Evolutionary conservation across 2,888 invertebrate genomes (phyloP).

Genomic region (Atethmia centrago): DNA sequence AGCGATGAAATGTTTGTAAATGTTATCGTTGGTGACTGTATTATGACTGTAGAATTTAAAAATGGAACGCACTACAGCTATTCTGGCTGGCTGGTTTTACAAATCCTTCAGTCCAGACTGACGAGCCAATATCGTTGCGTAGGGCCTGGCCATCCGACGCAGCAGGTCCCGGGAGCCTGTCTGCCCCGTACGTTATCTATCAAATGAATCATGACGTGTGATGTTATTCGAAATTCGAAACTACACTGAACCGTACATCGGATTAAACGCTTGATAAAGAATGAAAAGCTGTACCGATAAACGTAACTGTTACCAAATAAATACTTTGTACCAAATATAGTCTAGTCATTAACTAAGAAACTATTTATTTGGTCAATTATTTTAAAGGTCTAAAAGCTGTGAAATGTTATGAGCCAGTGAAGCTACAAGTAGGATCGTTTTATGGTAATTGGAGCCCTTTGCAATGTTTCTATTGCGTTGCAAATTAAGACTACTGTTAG

Average conservation of each 20-base stretch:
- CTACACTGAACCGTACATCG: background rate
- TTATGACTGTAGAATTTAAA: constrained; percentile 17
- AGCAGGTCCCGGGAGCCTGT: background rate
- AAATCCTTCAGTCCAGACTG: background rate
- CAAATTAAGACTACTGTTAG: constrained; percentile 7
- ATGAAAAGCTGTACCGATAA: constrained; percentile 15
- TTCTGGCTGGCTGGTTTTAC: background rate
- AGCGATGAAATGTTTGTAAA: constrained; percentile 8
- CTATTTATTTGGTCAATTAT: constrained; percentile 45
- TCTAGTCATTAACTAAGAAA: constrained; percentile 48
- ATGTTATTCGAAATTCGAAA: constrained; percentile 16
- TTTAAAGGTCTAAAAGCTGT: constrained; percentile 14
- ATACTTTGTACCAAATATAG: constrained; percentile 12
- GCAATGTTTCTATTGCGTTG: constrained; percentile 17
- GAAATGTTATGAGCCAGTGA: constrained; percentile 14
- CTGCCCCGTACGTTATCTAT: constrained; percentile 9
- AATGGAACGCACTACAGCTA: background rate
- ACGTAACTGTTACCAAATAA: constrained; percentile 23
- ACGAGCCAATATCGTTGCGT: background rate
- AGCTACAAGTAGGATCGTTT: constrained; percentile 28
- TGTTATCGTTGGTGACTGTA: constrained; percentile 15
- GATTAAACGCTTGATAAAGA: constrained; percentile 7
- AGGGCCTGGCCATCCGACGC: constrained; percentile 1
- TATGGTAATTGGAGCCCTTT: constrained; percentile 5
- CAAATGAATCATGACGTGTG: constrained; percentile 5